phyloP scores from a whole-genome alignment of 2,888 invertebrate species.

The Phaonia tiefii region DNA sequence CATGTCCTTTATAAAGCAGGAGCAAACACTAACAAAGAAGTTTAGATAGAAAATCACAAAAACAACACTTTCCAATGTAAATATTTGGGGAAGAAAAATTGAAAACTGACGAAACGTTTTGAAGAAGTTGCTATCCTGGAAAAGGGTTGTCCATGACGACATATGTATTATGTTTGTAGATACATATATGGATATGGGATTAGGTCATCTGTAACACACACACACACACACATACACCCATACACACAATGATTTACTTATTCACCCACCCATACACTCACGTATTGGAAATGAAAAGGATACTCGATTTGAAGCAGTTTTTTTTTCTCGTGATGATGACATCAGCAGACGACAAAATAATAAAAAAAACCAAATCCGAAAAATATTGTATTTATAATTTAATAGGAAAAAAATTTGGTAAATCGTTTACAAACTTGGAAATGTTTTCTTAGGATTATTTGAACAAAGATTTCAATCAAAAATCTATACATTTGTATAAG shows the following conservation, averaged over 20 bases:
- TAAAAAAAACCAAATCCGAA: not conserved
- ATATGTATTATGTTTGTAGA: constrained; percentile 28
- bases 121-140: constrained; percentile 38
- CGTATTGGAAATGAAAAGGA: constrained; percentile 23
- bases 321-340: constrained; percentile 45
- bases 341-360: constrained; percentile 45
- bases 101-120: constrained; percentile 49
- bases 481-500: constrained; percentile 19
- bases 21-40: constrained; percentile 45
- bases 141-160: constrained; percentile 52
- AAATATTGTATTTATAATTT: constrained; percentile 21
- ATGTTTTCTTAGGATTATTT: constrained; percentile 47
- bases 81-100: constrained; percentile 59
- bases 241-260: not conserved
- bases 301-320: constrained; percentile 14
- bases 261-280: constrained; percentile 15
- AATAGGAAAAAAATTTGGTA: constrained; percentile 31
- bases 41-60: constrained; percentile 44
- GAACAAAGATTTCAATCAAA: constrained; percentile 43
- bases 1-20: not conserved
- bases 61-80: constrained; percentile 55
- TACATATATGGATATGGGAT: constrained; percentile 33
- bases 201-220: constrained; percentile 47
- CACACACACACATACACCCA: not conserved
- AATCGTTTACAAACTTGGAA: not conserved